Percentiles rank a stretch among this genome's conserved stretches.
Evolutionary conservation across 2,888 invertebrate species (phyloP).

Genomic region (Chalcis sispes): DNA sequence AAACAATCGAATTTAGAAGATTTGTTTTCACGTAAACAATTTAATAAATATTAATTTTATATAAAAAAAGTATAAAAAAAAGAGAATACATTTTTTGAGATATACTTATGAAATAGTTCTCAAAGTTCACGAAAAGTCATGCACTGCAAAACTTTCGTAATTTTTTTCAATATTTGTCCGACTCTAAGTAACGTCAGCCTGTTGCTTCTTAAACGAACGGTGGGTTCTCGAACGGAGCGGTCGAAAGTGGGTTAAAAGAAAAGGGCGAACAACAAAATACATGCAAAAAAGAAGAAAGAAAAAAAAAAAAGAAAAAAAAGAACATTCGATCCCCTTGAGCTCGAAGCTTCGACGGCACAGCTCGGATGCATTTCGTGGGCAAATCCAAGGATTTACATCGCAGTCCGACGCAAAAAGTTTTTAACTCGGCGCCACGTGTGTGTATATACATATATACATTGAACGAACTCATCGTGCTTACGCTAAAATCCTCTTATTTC

Average conservation of each 20-base stretch:
- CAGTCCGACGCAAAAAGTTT: not conserved
- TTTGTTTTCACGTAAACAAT: no score
- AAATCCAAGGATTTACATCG: conserved; percentile 41
- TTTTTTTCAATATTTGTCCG: not conserved
- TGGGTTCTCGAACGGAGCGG: conserved; percentile 16
- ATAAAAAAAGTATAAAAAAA: no score
- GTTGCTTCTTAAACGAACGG: conserved; percentile 6
- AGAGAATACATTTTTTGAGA: no score
- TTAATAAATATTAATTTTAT: no score
- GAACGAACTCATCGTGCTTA: no score
- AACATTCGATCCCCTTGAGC: conserved; percentile 26
- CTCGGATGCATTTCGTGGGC: conserved; percentile 19
- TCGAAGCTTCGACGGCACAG: not conserved
- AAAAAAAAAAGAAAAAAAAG: not conserved
- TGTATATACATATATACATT: no score
- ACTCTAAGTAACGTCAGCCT: conserved; percentile 18
- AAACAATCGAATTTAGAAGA: no score
- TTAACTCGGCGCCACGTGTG: no score
- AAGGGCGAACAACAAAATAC: conserved; percentile 22
- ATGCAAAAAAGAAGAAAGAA: conserved; percentile 10
- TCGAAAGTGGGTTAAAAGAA: conserved; percentile 46
- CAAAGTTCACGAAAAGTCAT: not conserved
- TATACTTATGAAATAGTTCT: no score
- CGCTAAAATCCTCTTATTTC: no score
- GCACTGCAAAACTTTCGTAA: not conserved